phyloP scores from a whole-genome alignment of 92 coral and sea anemone genomes.

The Nematostella vectensis region DNA sequence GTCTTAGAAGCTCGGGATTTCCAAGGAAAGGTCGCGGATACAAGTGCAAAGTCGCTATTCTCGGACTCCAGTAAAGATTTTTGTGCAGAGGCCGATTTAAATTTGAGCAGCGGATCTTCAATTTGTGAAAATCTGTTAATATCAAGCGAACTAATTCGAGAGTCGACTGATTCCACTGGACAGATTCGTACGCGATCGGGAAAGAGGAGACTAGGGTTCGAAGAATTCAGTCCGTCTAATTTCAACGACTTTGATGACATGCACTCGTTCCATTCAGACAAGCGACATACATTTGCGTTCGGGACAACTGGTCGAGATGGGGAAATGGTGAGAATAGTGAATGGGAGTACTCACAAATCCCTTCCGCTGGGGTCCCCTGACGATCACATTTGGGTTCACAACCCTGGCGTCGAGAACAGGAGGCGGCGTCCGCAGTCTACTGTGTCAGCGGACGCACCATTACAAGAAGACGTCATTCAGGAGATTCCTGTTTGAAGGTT shows the following conservation, averaged over 20 bases:
- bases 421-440: conserved; percentile 11
- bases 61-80: conserved; percentile 6
- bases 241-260: background rate
- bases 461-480: background rate
- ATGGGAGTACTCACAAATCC: conserved; percentile 11
- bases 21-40: background rate
- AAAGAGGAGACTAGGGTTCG: background rate
- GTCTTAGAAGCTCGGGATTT: background rate
- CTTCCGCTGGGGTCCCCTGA: conserved; percentile 8
- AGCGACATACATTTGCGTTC: conserved; percentile 28
- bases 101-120: conserved; percentile 31
- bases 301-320: conserved; percentile 6
- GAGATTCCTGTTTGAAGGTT: background rate
- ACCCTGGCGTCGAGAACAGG: conserved; percentile 5
- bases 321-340: conserved; percentile 16
- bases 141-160: background rate
- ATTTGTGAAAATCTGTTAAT: conserved; percentile 19
- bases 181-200: background rate
- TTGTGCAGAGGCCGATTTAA: too few relatives aligned
- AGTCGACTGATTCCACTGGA: background rate
- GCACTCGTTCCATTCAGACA: background rate
- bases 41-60: background rate
- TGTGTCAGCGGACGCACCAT: conserved; percentile 15
- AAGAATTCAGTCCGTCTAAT: background rate
- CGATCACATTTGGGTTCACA: conserved; percentile 27